phyloP scores from a whole-genome alignment of 1,140 invertebrate species.

The Ceratosolen fusciceps region DNA sequence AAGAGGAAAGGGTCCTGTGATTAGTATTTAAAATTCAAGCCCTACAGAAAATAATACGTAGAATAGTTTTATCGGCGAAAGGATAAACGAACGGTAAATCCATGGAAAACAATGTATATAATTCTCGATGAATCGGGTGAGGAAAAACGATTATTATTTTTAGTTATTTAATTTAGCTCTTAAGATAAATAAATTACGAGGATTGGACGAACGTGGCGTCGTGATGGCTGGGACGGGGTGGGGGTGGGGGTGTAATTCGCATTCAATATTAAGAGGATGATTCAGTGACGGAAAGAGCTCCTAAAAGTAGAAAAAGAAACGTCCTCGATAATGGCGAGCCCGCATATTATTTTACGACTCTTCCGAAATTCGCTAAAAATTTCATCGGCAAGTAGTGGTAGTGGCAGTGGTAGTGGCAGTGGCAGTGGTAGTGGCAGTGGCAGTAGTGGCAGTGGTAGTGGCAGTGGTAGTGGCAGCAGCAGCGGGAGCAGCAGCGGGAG shows the following conservation, averaged over 20 bases:
- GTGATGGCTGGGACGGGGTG: too few relatives aligned
- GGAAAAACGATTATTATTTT: too few relatives aligned
- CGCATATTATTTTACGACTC: constrained; percentile 22
- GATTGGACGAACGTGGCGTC: too few relatives aligned
- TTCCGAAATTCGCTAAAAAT: constrained; percentile 23
- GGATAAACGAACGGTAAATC: neutral
- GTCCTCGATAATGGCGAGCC: neutral
- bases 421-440: neutral
- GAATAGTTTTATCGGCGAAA: neutral
- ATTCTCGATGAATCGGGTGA: neutral
- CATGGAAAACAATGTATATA: neutral
- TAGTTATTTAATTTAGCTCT: too few relatives aligned
- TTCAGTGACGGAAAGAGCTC: too few relatives aligned
- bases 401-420: neutral
- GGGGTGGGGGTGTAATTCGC: neutral
- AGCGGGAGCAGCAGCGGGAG: too few relatives aligned
- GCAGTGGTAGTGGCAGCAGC: too few relatives aligned
- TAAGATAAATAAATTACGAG: too few relatives aligned
- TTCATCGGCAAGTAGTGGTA: constrained; percentile 1
- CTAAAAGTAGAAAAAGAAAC: neutral
- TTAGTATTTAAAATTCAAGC: neutral
- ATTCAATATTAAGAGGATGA: constrained; percentile 6
- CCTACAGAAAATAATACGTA: neutral
- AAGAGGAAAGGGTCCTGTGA: neutral
- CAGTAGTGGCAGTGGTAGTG: too few relatives aligned